These are phyloP conservation scores for Pandion haliaetus DNA, from an alignment of 2,113 vertebrate species.

Conservation along the genomic window DNA sequence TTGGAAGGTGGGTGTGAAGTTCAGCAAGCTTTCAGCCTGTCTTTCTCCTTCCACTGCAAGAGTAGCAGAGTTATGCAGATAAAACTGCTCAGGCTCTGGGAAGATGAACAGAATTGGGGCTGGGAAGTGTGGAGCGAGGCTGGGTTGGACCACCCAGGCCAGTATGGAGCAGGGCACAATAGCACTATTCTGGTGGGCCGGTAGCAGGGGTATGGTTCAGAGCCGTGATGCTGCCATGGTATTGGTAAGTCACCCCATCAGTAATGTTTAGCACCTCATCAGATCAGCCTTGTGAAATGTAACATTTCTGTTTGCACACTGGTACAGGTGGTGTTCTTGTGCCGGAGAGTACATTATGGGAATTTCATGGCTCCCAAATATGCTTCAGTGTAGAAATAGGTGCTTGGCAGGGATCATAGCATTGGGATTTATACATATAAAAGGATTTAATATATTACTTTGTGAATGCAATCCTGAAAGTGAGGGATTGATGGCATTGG, in stretches of 20 bases:
- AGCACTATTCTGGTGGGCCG: neutral
- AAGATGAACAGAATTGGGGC: neutral
- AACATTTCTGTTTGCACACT: neutral
- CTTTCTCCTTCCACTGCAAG: neutral
- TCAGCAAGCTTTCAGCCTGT: neutral
- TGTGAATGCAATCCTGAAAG: neutral
- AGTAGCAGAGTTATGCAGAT: neutral
- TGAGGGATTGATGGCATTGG: neutral
- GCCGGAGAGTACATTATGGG: neutral
- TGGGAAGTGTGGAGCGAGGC: neutral
- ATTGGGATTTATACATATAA: neutral
- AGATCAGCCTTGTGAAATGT: neutral
- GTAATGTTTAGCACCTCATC: neutral
- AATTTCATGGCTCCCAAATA: neutral
- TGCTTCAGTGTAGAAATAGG: neutral
- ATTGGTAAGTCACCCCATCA: neutral
- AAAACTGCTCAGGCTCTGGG: neutral
- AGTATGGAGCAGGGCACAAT: neutral
- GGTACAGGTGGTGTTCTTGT: neutral
- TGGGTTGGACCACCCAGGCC: neutral
- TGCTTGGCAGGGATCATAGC: neutral
- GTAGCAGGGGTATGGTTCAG: neutral
- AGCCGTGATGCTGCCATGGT: fast-evolving
- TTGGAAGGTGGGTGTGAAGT: neutral
- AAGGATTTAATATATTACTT: neutral